Conservation (phyloP, 2,888 invertebrate species). For the Branchinecta sandiegonensis region DNA sequence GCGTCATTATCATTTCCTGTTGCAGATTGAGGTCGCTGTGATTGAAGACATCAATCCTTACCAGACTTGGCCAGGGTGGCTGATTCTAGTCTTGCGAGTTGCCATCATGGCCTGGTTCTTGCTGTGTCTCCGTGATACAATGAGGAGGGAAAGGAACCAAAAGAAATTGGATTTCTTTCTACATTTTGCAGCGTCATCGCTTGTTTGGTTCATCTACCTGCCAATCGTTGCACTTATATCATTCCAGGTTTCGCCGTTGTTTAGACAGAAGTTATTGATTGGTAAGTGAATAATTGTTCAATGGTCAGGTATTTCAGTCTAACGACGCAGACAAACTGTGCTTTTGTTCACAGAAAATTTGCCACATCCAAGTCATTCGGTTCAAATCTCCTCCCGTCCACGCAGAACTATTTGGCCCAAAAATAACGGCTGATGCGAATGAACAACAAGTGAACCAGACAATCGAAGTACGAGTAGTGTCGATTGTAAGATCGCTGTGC, state of each 20-base stretch:
- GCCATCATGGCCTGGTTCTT: constrained; percentile 81
- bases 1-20: constrained; percentile 29
- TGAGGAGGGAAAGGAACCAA: constrained; percentile 62
- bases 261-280: constrained; percentile 84
- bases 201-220: constrained; percentile 96
- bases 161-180: constrained; percentile 80
- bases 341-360: no score
- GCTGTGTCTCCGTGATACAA: constrained; percentile 48
- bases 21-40: constrained; percentile 83
- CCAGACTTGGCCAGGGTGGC: constrained; percentile 94
- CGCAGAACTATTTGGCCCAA: no score
- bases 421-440: no score
- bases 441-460: no score
- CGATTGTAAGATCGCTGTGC: no score
- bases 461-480: no score
- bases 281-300: constrained; percentile 43
- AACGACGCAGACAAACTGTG: no score
- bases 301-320: no score
- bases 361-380: no score
- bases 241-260: constrained; percentile 78
- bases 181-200: constrained; percentile 90
- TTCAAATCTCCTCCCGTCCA: no score
- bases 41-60: constrained; percentile 93
- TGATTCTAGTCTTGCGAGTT: constrained; percentile 70
- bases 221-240: constrained; percentile 87